Evolutionary conservation across 2,888 invertebrate genomes (phyloP).

Genomic region (Mechanitis messenoides): DNA sequence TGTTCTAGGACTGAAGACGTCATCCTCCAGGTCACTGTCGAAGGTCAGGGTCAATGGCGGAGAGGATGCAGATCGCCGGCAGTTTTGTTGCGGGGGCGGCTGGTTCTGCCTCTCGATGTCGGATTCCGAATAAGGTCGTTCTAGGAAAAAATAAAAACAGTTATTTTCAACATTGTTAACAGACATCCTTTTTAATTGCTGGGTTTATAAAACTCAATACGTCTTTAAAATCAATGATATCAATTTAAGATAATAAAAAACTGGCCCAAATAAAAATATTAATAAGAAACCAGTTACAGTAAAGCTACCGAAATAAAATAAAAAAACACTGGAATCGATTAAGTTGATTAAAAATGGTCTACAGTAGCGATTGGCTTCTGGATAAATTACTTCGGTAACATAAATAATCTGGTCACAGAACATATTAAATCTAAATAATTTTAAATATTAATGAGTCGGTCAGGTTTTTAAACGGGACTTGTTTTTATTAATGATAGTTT

Average conservation of each 20-base stretch:
- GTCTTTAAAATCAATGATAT: background rate
- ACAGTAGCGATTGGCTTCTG: constrained; percentile 24
- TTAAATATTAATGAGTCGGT: constrained; percentile 4
- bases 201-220: no score
- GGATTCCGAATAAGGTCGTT: constrained; percentile 68
- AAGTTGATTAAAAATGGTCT: constrained; percentile 29
- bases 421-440: constrained; percentile 4
- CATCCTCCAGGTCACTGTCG: constrained; percentile 66
- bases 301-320: constrained; percentile 24
- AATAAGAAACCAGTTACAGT: constrained; percentile 9
- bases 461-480: background rate
- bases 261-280: background rate
- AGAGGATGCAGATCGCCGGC: constrained; percentile 60
- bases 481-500: background rate
- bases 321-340: constrained; percentile 33
- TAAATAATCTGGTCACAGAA: constrained; percentile 5
- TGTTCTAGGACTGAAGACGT: constrained; percentile 63
- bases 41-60: constrained; percentile 58
- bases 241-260: constrained; percentile 2
- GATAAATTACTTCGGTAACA: constrained; percentile 12
- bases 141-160: constrained; percentile 42
- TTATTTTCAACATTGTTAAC: background rate
- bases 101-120: constrained; percentile 48
- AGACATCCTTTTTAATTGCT: no score
- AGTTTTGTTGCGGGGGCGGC: constrained; percentile 42